Percentiles rank a stretch among this genome's conserved stretches.
These are phyloP conservation scores for Lasius fuliginosus DNA, from an alignment of 2,888 invertebrate species.

Conservation along the genomic window DNA sequence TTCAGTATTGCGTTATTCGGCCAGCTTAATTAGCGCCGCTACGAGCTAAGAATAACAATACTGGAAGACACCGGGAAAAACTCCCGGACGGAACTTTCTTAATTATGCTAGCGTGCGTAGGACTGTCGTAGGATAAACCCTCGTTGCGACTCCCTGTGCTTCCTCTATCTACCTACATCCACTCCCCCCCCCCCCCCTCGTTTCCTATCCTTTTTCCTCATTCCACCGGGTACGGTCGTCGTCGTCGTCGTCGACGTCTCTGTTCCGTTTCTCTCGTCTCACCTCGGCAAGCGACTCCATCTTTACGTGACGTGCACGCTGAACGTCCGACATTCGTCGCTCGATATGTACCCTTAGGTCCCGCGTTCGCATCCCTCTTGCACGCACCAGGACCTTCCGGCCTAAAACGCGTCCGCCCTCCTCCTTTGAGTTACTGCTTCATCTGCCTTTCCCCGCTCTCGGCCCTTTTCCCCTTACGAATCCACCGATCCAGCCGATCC, in stretches of 20 bases:
- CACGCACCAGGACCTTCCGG: slow-evolving; percentile 44
- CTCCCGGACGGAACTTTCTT: slow-evolving; percentile 71
- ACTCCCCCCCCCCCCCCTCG: neutral
- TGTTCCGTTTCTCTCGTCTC: slow-evolving; percentile 69
- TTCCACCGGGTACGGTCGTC: slow-evolving; percentile 27
- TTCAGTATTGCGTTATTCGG: slow-evolving; percentile 63
- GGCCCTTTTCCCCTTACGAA: slow-evolving; percentile 1
- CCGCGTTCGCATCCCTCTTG: slow-evolving; percentile 62
- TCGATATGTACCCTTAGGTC: slow-evolving; percentile 83
- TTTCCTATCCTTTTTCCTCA: slow-evolving; percentile 17
- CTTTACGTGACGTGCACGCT: slow-evolving; percentile 85
- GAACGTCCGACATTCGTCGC: slow-evolving; percentile 84
- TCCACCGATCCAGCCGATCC: slow-evolving; percentile 53
- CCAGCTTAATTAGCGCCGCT: slow-evolving; percentile 65
- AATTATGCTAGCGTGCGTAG: slow-evolving; percentile 75
- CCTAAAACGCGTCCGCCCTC: slow-evolving; percentile 43
- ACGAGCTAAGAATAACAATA: slow-evolving; percentile 62
- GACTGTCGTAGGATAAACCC: slow-evolving; percentile 55
- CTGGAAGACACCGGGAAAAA: slow-evolving; percentile 52
- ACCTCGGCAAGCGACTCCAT: slow-evolving; percentile 67
- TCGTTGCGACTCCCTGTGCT: slow-evolving; percentile 20
- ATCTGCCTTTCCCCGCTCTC: slow-evolving; percentile 43
- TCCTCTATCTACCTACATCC: slow-evolving; percentile 20
- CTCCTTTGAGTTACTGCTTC: slow-evolving; percentile 61
- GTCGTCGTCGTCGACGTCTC: slow-evolving; percentile 64